Percentiles rank a stretch among this genome's conserved stretches.
phyloP scores from a whole-genome alignment of 1,140 invertebrate genomes.

The Periplaneta americana region DNA sequence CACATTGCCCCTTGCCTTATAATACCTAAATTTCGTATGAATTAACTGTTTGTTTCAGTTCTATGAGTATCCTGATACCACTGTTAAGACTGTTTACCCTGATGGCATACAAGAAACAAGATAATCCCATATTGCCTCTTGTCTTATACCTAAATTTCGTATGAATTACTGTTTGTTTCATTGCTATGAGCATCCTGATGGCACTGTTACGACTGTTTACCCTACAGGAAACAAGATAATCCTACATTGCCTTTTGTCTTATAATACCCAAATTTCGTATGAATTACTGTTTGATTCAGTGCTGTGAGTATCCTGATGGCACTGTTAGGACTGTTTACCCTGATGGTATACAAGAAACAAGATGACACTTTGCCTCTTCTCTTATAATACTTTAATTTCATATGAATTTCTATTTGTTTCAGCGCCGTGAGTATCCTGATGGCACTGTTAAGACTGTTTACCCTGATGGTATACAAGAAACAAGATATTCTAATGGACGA shows the following conservation, averaged over 20 bases:
- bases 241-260: background rate
- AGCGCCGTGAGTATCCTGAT: slow-evolving; percentile 87
- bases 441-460: slow-evolving; percentile 87
- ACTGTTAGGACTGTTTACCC: too few species aligned
- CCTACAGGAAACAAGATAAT: too few species aligned
- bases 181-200: too few species aligned
- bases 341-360: too few species aligned
- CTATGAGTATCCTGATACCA: slow-evolving; percentile 89
- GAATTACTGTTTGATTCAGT: too few species aligned
- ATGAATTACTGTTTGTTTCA: too few species aligned
- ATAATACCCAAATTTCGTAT: too few species aligned
- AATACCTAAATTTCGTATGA: background rate
- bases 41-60: slow-evolving; percentile 54
- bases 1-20: background rate
- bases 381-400: background rate
- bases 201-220: too few species aligned
- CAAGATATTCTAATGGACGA: slow-evolving; percentile 80
- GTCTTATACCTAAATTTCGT: too few species aligned
- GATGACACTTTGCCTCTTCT: background rate
- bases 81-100: slow-evolving; percentile 79
- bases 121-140: too few species aligned
- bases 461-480: slow-evolving; percentile 82
- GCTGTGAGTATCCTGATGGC: too few species aligned
- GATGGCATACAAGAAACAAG: slow-evolving; percentile 86
- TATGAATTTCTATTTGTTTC: slow-evolving; percentile 29